Evolutionary conservation across 2,113 vertebrate species (phyloP), one percentile per base, ranked within the genome.

Genomic region (Scortum barcoo): DNA sequence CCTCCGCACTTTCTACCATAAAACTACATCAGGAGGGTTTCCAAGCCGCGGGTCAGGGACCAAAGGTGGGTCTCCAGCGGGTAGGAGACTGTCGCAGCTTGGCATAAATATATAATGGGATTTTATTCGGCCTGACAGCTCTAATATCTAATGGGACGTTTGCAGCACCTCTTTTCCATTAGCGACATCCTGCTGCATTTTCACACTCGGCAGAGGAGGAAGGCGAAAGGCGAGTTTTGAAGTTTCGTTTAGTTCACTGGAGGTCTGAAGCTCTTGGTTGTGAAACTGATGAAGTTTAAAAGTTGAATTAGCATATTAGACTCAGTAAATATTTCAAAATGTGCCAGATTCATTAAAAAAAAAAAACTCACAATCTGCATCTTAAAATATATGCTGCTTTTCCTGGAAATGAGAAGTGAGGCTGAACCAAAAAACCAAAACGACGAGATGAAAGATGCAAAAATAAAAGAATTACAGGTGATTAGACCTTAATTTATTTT

Each of bases 151-250:
- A 60, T 5, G 74, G 62, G 77, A 78, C 84, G 1, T 51, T 40
- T 62, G 20, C 28, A 53, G 85, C 83, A 63, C 78, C 80, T 86
- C 58, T 9, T 51, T 56, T 85, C 71, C 84, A 84, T 84, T 67
- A 87, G 76, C 61, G 7, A 12, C 67, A 11, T 69, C 48, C 74
- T 22, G 83, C 60, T 76, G 26, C 8, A 2, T n/a, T 72, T 89
- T 73, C 75, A 89, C 69, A 78, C 72, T 81, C 76, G 69, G 82
- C 66, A 66, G 57, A 88, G 11, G 72, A 79, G 83, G n/a, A 54
- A 56, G 61, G 60, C 14, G 2, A 65, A 28, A 36, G 46, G n/a
- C 6, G 0, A 1, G 26, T 38, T 68, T 30, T 14, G 4, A 36
- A 26, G 11, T 42, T 58, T 56, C 70, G 9, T 24, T 57, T 0